Evolutionary conservation across 2,888 invertebrate species (phyloP).

Genomic region (Cyclophora punctaria): DNA sequence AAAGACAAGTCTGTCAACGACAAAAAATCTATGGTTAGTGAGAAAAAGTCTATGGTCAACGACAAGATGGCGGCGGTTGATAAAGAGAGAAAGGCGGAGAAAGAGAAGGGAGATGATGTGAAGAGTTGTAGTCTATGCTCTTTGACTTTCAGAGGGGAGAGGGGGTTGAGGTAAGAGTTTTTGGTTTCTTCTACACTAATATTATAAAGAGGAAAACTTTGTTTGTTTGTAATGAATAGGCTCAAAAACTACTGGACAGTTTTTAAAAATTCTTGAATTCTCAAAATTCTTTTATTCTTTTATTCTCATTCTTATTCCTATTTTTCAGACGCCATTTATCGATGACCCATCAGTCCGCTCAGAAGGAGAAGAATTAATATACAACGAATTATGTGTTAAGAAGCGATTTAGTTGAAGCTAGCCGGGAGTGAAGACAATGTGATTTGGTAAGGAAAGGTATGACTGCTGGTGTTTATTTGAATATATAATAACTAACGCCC

Average conservation of each 20-base stretch:
- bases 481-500: too few relatives aligned
- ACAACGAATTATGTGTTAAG: conserved; percentile 22
- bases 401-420: conserved; percentile 23
- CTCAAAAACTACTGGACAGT: too few relatives aligned
- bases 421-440: conserved; percentile 1
- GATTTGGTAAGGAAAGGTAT: conserved; percentile 4
- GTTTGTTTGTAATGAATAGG: too few relatives aligned
- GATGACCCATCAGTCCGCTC: conserved; percentile 38
- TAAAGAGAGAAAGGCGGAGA: conserved; percentile 3
- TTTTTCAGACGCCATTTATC: conserved; percentile 55
- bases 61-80: neutral
- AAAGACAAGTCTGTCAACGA: conserved; percentile 3
- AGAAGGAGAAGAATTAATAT: conserved; percentile 24
- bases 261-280: too few relatives aligned
- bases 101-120: conserved; percentile 22
- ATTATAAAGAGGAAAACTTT: too few relatives aligned
- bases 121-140: conserved; percentile 46
- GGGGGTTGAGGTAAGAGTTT: conserved; percentile 47
- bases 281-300: too few relatives aligned
- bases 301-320: too few relatives aligned
- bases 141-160: conserved; percentile 47
- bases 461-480: neutral
- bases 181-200: neutral
- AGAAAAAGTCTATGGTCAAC: conserved; percentile 1
- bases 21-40: conserved; percentile 4